phyloP scores from a whole-genome alignment of 2,113 vertebrate genomes.

The Caloenas nicobarica region DNA sequence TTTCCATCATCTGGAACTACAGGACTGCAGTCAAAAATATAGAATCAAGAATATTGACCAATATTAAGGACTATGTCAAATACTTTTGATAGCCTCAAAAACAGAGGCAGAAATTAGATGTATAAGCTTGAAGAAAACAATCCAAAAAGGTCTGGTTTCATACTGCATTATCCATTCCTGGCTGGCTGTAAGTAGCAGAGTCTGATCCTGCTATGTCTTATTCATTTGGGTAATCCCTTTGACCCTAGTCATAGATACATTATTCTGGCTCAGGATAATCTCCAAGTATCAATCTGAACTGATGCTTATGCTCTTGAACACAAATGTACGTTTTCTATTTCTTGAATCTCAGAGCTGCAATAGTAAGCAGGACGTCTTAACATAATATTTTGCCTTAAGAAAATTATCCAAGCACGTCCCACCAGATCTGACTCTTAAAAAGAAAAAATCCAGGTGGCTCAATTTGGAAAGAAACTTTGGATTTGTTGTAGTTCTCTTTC shows the following conservation, averaged over 20 bases:
- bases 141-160: background rate
- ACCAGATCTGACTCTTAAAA: background rate
- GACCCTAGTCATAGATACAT: slow-evolving; percentile 51
- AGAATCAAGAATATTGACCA: background rate
- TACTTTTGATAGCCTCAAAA: background rate
- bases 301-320: slow-evolving; percentile 20
- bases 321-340: background rate
- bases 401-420: background rate
- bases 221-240: slow-evolving; percentile 57
- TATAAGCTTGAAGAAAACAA: background rate
- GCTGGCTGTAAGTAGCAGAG: slow-evolving; percentile 30
- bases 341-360: slow-evolving; percentile 10
- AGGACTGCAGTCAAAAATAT: background rate
- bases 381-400: background rate
- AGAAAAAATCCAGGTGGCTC: slow-evolving; percentile 46
- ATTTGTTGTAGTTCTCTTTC: slow-evolving; percentile 62
- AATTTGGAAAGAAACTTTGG: slow-evolving; percentile 56
- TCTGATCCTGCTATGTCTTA: slow-evolving; percentile 31
- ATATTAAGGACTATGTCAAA: background rate
- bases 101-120: background rate
- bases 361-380: background rate
- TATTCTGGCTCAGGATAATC: slow-evolving; percentile 63
- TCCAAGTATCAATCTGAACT: slow-evolving; percentile 53
- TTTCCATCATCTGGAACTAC: background rate
- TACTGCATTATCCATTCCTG: slow-evolving; percentile 4